Percentiles rank a stretch among this genome's conserved stretches.
These are phyloP conservation scores for Eubasilissa splendida DNA, from an alignment of 2,888 invertebrate species.

Conservation along the genomic window DNA sequence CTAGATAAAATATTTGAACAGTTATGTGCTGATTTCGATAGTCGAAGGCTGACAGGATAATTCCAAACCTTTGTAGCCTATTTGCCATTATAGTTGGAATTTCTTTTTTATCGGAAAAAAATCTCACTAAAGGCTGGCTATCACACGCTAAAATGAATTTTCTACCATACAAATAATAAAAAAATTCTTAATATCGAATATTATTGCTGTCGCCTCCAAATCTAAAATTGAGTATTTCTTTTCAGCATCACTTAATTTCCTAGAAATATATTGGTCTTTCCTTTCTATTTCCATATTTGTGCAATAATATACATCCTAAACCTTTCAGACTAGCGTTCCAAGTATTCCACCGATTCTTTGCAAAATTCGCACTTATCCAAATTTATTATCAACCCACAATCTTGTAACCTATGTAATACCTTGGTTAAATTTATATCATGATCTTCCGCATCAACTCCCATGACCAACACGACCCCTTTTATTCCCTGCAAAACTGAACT, in stretches of 20 bases:
- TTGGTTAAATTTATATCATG: too few relatives aligned
- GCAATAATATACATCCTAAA: background rate
- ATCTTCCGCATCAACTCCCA: too few relatives aligned
- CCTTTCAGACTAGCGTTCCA: background rate
- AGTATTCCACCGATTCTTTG: background rate
- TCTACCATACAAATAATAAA: background rate
- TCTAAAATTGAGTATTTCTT: background rate
- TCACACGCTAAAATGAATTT: background rate
- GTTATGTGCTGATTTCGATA: background rate
- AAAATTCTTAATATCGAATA: background rate
- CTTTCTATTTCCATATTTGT: background rate
- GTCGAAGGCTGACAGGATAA: background rate
- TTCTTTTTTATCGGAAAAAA: background rate
- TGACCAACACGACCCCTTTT: background rate
- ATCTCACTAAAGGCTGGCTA: background rate
- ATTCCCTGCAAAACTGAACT: background rate
- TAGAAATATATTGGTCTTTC: background rate
- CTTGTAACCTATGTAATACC: too few relatives aligned
- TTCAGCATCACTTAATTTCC: background rate
- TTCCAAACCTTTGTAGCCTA: background rate
- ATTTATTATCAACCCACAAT: background rate
- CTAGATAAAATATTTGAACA: background rate
- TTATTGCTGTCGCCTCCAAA: background rate
- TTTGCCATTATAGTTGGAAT: background rate
- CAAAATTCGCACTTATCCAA: background rate